Percentiles rank a stretch among this genome's conserved stretches.
Conservation (phyloP, 35 echinoderm and acorn worm genomes). For the Strongylocentrotus purpuratus region DNA sequence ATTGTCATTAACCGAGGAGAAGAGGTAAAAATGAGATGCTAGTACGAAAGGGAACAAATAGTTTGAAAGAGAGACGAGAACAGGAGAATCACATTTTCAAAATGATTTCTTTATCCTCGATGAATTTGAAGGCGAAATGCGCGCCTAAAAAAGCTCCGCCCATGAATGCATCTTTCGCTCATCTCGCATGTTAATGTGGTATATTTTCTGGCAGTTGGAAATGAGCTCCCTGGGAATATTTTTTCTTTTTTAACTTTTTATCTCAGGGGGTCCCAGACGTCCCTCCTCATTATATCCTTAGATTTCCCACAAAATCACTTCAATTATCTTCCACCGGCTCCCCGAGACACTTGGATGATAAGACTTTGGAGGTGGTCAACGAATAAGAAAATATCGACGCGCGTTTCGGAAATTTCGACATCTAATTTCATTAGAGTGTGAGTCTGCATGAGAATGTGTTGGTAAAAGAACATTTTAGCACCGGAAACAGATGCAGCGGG, state of each 20-base stretch:
- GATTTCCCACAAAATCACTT: constrained; percentile 17
- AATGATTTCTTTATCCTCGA: neutral
- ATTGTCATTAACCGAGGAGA: no score
- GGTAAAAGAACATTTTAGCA: neutral
- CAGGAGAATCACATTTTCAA: neutral
- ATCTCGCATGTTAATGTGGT: neutral
- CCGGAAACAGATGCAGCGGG: neutral
- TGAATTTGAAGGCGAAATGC: neutral
- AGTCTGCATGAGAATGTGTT: neutral
- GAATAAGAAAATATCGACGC: neutral
- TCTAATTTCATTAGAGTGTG: neutral
- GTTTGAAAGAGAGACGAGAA: neutral
- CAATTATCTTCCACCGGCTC: neutral
- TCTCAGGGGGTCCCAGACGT: neutral
- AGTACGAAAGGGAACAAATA: neutral
- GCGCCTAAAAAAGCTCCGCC: neutral
- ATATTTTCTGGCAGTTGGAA: neutral
- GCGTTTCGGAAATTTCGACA: neutral
- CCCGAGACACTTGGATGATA: neutral
- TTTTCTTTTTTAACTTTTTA: neutral
- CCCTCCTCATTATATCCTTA: neutral
- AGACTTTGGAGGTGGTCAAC: neutral
- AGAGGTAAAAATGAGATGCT: no score
- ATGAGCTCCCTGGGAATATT: neutral
- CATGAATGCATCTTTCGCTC: neutral